These are phyloP conservation scores for Aspidoscelis tigris DNA, from an alignment of 2,113 vertebrate genomes.

Conservation along the genomic window DNA sequence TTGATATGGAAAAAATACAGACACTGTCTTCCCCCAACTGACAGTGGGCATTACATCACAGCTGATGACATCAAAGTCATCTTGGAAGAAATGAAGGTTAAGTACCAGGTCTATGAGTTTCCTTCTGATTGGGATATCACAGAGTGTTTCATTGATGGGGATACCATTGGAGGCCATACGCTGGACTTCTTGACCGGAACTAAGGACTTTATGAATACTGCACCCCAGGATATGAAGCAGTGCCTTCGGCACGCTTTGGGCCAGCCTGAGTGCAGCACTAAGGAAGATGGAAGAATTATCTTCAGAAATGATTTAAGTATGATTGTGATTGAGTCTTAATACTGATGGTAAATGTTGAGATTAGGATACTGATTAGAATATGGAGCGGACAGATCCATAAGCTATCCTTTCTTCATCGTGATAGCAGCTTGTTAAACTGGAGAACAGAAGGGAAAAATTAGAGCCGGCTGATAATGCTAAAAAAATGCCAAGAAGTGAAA, in stretches of 20 bases:
- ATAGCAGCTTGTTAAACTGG: neutral
- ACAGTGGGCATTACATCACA: constrained; percentile 76
- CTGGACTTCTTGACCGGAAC: constrained; percentile 86
- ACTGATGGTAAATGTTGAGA: neutral
- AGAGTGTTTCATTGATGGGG: constrained; percentile 79
- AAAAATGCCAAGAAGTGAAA: neutral
- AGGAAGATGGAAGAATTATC: constrained; percentile 74
- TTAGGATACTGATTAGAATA: neutral
- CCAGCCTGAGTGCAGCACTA: constrained; percentile 76
- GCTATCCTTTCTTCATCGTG: accelerated
- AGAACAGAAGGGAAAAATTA: neutral
- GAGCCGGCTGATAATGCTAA: neutral
- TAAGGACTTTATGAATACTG: constrained; percentile 74
- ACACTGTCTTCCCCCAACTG: constrained; percentile 52
- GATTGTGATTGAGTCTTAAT: constrained; percentile 72
- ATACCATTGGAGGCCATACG: constrained; percentile 75
- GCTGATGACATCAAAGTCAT: constrained; percentile 72
- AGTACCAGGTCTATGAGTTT: constrained; percentile 68
- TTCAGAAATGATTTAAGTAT: constrained; percentile 82
- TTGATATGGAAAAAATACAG: constrained; percentile 49
- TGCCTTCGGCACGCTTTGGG: constrained; percentile 74
- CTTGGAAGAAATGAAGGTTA: constrained; percentile 67
- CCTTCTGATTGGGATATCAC: constrained; percentile 79
- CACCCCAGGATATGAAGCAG: constrained; percentile 69
- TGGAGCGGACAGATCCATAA: neutral